These are phyloP conservation scores for Callosobruchus maculatus DNA, from an alignment of 2,888 invertebrate species.

Conservation along the genomic window DNA sequence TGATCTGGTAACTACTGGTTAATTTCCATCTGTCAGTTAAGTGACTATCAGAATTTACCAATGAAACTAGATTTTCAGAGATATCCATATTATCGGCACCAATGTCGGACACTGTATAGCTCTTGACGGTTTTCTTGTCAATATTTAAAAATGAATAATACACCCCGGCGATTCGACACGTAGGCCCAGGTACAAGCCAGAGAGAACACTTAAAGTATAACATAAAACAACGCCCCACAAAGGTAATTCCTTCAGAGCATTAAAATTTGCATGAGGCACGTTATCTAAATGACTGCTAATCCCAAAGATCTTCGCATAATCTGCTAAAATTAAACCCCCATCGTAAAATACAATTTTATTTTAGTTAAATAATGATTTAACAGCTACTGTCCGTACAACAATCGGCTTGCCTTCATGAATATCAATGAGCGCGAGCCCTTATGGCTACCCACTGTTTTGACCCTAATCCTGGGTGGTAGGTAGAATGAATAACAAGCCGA, in stretches of 20 bases:
- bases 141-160: too few relatives aligned
- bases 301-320: background rate
- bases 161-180: too few relatives aligned
- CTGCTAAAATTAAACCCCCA: background rate
- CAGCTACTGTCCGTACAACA: background rate
- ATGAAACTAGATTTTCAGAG: too few relatives aligned
- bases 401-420: background rate
- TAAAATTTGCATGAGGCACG: background rate
- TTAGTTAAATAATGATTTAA: background rate
- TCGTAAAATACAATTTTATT: background rate
- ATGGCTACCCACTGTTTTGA: background rate
- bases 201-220: too few relatives aligned
- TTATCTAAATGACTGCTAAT: background rate
- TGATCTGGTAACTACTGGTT: too few relatives aligned
- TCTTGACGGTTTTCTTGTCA: too few relatives aligned
- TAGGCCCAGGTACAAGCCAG: too few relatives aligned
- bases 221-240: too few relatives aligned
- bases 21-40: too few relatives aligned
- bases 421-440: background rate
- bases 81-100: too few relatives aligned
- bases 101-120: too few relatives aligned
- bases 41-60: too few relatives aligned
- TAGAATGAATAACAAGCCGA: background rate
- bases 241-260: background rate
- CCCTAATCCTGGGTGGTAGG: background rate